Evolutionary conservation across 2,797 vertebrate genomes (phyloP).

Genomic region (Trachurus trachurus): DNA sequence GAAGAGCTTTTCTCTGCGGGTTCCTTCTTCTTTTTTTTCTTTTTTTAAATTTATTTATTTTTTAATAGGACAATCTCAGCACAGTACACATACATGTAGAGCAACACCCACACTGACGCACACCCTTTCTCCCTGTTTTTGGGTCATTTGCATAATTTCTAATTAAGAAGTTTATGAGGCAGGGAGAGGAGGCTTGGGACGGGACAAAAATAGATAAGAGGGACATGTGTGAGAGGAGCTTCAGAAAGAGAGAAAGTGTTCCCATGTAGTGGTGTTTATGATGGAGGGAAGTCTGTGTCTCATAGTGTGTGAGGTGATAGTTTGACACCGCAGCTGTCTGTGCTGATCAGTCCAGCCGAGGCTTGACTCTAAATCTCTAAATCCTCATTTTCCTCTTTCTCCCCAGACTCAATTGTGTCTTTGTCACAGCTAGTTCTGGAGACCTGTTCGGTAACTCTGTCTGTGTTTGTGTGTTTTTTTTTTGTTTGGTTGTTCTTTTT

Average conservation of each 20-base stretch:
- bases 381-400: conserved; percentile 60
- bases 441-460: conserved; percentile 83
- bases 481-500: conserved; percentile 19
- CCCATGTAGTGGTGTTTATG: conserved; percentile 32
- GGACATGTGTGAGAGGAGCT: conserved; percentile 16
- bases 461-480: conserved; percentile 47
- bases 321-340: conserved; percentile 52
- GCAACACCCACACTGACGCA: conserved; percentile 28
- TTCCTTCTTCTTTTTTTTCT: too few relatives aligned
- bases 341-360: conserved; percentile 54
- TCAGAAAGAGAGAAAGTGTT: conserved; percentile 37
- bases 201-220: conserved; percentile 36
- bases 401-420: conserved; percentile 88
- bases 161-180: conserved; percentile 67
- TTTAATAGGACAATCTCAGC: conserved; percentile 53
- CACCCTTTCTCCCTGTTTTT: conserved; percentile 46
- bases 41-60: conserved; percentile 36
- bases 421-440: conserved; percentile 88
- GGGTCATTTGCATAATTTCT: conserved; percentile 73
- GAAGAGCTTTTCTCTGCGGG: conserved; percentile 66
- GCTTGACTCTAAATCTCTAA: conserved; percentile 41
- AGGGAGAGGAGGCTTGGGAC: conserved; percentile 21
- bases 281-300: conserved; percentile 21
- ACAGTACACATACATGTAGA: conserved; percentile 19
- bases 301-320: conserved; percentile 37